A percentile compares a stretch with the other conserved stretches of the same genome.
These are phyloP conservation scores for Leucoptera coffeella DNA, from an alignment of 2,888 invertebrate species.

Conservation along the genomic window DNA sequence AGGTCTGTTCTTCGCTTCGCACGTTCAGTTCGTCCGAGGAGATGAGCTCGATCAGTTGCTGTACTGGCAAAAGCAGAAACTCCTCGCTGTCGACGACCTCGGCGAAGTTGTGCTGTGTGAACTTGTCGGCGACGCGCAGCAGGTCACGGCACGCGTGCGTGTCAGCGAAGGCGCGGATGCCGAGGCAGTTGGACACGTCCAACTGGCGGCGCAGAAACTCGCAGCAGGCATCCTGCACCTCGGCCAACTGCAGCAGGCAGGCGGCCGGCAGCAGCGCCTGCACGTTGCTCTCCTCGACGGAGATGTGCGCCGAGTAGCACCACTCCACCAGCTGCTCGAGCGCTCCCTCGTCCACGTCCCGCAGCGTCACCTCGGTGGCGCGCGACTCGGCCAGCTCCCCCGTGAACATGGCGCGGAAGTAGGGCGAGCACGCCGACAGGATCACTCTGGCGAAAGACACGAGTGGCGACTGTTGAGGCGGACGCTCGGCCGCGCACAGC, in stretches of 20 bases:
- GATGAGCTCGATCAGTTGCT: slow-evolving; percentile 95
- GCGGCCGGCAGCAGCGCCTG: slow-evolving; percentile 96
- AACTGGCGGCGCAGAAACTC: slow-evolving; percentile 96
- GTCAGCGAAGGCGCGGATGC: slow-evolving; percentile 97
- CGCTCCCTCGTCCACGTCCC: slow-evolving; percentile 95
- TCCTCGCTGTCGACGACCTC: slow-evolving; percentile 97
- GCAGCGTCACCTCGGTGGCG: slow-evolving; percentile 96
- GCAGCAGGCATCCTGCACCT: slow-evolving; percentile 97
- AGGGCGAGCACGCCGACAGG: slow-evolving; percentile 95
- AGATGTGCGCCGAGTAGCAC: slow-evolving; percentile 96
- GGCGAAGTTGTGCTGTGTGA: slow-evolving; percentile 97
- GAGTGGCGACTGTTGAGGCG: no score
- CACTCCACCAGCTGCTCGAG: slow-evolving; percentile 97
- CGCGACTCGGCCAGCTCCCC: slow-evolving; percentile 96
- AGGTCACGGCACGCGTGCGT: slow-evolving; percentile 97
- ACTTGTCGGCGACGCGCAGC: slow-evolving; percentile 93
- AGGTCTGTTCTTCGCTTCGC: slow-evolving; percentile 94
- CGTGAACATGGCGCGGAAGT: slow-evolving; percentile 97
- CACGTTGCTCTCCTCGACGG: slow-evolving; percentile 96
- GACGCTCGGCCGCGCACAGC: no score
- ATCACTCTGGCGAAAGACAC: slow-evolving; percentile 73
- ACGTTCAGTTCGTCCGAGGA: slow-evolving; percentile 97
- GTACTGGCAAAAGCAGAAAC: slow-evolving; percentile 89
- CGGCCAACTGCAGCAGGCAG: slow-evolving; percentile 88
- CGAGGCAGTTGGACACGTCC: slow-evolving; percentile 96